phyloP scores from a whole-genome alignment of 2,113 vertebrate species.

The Panthera leo region DNA sequence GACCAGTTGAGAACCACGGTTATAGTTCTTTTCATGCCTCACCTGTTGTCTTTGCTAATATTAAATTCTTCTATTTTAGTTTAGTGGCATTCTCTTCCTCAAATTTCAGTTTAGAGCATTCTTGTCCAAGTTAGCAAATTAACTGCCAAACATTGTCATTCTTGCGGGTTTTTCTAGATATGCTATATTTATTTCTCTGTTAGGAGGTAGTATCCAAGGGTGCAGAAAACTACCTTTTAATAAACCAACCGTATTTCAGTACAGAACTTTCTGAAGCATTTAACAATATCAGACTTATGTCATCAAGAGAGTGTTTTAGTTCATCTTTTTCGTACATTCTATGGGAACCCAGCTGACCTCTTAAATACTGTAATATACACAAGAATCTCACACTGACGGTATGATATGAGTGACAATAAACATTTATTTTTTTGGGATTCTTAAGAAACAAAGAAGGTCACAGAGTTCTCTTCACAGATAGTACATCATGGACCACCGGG shows the following conservation, averaged over 20 bases:
- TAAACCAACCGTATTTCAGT: neutral
- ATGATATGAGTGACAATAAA: slow-evolving; percentile 79
- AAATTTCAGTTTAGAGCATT: neutral
- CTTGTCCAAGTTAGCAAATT: neutral
- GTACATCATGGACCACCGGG: slow-evolving; percentile 65
- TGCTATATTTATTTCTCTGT: neutral
- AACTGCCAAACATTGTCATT: neutral
- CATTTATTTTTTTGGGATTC: slow-evolving; percentile 79
- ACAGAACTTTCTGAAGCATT: neutral
- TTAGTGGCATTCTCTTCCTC: neutral
- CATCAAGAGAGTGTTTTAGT: neutral
- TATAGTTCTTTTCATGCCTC: neutral
- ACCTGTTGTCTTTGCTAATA: neutral
- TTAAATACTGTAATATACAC: slow-evolving; percentile 71
- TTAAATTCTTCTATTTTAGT: neutral
- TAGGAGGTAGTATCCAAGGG: neutral
- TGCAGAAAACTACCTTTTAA: neutral
- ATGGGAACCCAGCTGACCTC: slow-evolving; percentile 77
- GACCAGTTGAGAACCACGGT: neutral
- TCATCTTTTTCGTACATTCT: neutral
- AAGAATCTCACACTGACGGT: slow-evolving; percentile 76
- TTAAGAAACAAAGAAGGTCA: slow-evolving; percentile 67
- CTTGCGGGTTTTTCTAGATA: neutral
- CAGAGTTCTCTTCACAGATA: slow-evolving; percentile 73
- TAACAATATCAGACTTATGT: neutral